A percentile compares a stretch with the other conserved stretches of the same genome.
Evolutionary conservation across 2,797 vertebrate genomes (phyloP).

Genomic region (Erethizon dorsatum): DNA sequence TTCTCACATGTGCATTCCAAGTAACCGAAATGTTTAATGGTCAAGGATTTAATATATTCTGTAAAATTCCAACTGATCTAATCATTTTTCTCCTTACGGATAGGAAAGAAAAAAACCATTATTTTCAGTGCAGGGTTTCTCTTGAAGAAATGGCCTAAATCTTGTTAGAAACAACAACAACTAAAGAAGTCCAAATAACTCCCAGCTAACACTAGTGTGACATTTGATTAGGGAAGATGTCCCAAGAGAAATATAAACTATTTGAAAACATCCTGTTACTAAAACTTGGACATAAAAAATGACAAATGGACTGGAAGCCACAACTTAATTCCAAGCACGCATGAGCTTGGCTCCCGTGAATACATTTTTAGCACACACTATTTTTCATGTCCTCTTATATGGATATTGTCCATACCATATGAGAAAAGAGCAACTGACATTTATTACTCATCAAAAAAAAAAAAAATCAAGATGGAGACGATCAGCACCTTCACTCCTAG

Average conservation of each 20-base stretch:
- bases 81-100: constrained; percentile 25
- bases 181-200: constrained; percentile 73
- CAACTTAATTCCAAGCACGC: constrained; percentile 76
- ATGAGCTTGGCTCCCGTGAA: constrained; percentile 72
- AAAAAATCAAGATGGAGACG: constrained; percentile 83
- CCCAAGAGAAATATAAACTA: constrained; percentile 80
- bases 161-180: constrained; percentile 64
- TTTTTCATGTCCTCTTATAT: constrained; percentile 81
- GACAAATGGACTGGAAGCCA: constrained; percentile 72
- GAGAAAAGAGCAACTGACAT: constrained; percentile 83
- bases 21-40: constrained; percentile 47
- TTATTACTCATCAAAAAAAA: constrained; percentile 66
- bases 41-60: constrained; percentile 56
- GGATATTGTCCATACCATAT: constrained; percentile 56
- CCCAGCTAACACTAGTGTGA: constrained; percentile 65
- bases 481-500: constrained; percentile 63
- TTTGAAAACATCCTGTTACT: constrained; percentile 85
- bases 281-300: constrained; percentile 83
- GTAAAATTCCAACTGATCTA: constrained; percentile 62
- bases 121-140: constrained; percentile 51
- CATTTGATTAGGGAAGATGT: constrained; percentile 76
- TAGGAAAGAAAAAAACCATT: constrained; percentile 61
- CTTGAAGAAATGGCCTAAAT: constrained; percentile 71
- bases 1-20: constrained; percentile 45
- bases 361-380: constrained; percentile 27